These are phyloP conservation scores for Melipona beecheii DNA, from an alignment of 2,888 invertebrate species.

Conservation along the genomic window DNA sequence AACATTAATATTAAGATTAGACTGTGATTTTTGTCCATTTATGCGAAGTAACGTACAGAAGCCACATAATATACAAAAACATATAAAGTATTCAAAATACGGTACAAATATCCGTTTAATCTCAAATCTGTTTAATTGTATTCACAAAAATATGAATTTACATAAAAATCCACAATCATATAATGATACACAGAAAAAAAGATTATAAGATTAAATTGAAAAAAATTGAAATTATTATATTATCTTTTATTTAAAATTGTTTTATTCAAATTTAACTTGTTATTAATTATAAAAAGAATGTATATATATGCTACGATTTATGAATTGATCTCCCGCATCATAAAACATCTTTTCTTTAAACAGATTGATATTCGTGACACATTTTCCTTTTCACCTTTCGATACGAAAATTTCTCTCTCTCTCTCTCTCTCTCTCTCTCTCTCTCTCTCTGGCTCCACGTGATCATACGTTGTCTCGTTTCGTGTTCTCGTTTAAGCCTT, in stretches of 20 bases:
- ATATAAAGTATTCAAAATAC: no score
- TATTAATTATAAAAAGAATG: background rate
- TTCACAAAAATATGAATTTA: no score
- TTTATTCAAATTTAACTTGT: no score
- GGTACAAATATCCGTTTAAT: no score
- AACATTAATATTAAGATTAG: no score
- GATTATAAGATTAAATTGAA: no score
- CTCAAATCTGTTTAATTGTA: no score
- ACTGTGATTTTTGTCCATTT: no score
- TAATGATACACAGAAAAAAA: background rate
- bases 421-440: conserved; percentile 38
- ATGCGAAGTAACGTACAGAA: no score
- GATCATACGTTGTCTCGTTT: conserved; percentile 61
- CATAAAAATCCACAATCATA: no score
- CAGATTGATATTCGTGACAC: conserved; percentile 30
- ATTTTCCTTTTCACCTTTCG: conserved; percentile 28
- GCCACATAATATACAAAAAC: no score
- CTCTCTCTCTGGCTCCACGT: conserved; percentile 59
- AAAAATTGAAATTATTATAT: background rate
- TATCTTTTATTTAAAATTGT: background rate
- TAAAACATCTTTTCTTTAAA: conserved; percentile 8
- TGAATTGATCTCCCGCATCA: conserved; percentile 20
- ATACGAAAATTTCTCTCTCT: conserved; percentile 47
- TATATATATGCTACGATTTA: conserved; percentile 35
- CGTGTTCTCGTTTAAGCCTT: conserved; percentile 50